phyloP scores from a whole-genome alignment of 2,113 vertebrate species.

The Polyodon spathula region DNA sequence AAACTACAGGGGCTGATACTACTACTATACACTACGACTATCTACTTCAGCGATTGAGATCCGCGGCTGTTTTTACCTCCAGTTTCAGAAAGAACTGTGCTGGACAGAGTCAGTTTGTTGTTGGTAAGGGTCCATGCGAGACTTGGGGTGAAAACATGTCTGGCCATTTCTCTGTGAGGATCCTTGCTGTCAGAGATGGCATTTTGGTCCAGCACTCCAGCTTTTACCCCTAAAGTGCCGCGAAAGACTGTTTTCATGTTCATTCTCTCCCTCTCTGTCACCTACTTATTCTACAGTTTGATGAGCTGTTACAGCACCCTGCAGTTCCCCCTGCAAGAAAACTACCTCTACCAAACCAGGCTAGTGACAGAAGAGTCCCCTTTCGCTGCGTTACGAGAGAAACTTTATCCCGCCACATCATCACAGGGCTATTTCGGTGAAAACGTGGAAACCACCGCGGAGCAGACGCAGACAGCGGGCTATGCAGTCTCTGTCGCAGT shows the following conservation, averaged over 20 bases:
- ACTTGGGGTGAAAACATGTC: slow-evolving; percentile 74
- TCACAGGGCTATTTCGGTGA: slow-evolving; percentile 34
- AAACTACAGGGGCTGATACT: slow-evolving; percentile 29
- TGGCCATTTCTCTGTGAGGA: slow-evolving; percentile 69
- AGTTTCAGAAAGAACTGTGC: slow-evolving; percentile 42
- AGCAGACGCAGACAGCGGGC: slow-evolving; percentile 21
- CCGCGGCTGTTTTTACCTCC: slow-evolving; percentile 21
- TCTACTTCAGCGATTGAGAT: no score
- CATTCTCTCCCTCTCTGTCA: slow-evolving; percentile 85
- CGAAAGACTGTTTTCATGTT: slow-evolving; percentile 88
- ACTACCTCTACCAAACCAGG: slow-evolving; percentile 56
- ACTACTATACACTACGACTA: no score
- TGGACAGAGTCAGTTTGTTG: slow-evolving; percentile 59
- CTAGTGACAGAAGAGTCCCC: slow-evolving; percentile 60
- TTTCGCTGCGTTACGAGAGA: slow-evolving; percentile 59
- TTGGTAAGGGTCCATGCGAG: slow-evolving; percentile 69
- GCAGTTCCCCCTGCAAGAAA: slow-evolving; percentile 69
- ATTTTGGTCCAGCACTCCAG: slow-evolving; percentile 72
- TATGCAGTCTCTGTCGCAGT: slow-evolving; percentile 16
- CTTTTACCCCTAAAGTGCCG: slow-evolving; percentile 78
- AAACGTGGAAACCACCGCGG: slow-evolving; percentile 23
- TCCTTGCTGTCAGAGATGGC: slow-evolving; percentile 73
- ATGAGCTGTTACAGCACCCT: slow-evolving; percentile 82
- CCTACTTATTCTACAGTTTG: slow-evolving; percentile 87
- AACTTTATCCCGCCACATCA: slow-evolving; percentile 57